These are phyloP conservation scores for Torymus aiolomorphi DNA, from an alignment of 2,888 invertebrate genomes.

Conservation along the genomic window DNA sequence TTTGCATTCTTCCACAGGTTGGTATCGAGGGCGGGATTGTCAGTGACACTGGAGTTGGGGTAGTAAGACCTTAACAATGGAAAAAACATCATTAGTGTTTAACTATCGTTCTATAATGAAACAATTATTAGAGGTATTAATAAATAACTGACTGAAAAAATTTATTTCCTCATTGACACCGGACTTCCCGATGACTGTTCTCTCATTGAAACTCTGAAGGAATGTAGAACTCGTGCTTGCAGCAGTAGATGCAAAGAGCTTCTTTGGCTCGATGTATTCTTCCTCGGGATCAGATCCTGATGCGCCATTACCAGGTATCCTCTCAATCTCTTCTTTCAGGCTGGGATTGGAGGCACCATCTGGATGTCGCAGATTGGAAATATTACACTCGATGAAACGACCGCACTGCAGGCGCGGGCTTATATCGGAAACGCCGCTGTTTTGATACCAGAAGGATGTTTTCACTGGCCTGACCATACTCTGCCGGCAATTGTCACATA, in stretches of 20 bases:
- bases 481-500: slow-evolving; percentile 86
- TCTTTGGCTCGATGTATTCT: slow-evolving; percentile 75
- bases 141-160: slow-evolving; percentile 65
- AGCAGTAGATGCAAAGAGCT: slow-evolving; percentile 69
- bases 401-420: slow-evolving; percentile 83
- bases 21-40: slow-evolving; percentile 76
- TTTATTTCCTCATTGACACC: slow-evolving; percentile 73
- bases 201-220: slow-evolving; percentile 60
- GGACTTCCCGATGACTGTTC: slow-evolving; percentile 74
- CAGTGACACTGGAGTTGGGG: slow-evolving; percentile 25
- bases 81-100: no score
- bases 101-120: no score
- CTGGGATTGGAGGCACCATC: slow-evolving; percentile 96
- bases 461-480: slow-evolving; percentile 83
- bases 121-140: no score
- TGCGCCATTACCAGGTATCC: slow-evolving; percentile 81
- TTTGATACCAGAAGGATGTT: slow-evolving; percentile 81
- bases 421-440: slow-evolving; percentile 74
- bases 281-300: slow-evolving; percentile 80
- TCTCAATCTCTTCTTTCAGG: slow-evolving; percentile 82
- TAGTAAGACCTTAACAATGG: slow-evolving; percentile 7
- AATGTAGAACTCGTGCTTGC: slow-evolving; percentile 59
- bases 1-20: slow-evolving; percentile 80
- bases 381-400: slow-evolving; percentile 78
- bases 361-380: slow-evolving; percentile 88